These are phyloP conservation scores for Zaprionus obscuricornis DNA, from an alignment of 2,888 invertebrate genomes.

Conservation along the genomic window DNA sequence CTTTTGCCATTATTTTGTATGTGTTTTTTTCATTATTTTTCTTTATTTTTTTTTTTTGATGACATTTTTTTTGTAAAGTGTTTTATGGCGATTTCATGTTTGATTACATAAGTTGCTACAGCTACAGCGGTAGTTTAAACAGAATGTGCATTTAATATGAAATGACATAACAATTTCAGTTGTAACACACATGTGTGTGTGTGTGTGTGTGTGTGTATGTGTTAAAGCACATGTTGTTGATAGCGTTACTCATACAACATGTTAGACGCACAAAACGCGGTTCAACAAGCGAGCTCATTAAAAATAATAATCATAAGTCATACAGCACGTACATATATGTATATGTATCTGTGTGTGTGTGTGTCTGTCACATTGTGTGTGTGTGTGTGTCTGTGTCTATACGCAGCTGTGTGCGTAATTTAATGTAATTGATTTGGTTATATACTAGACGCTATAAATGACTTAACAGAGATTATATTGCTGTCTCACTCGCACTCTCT, in stretches of 20 bases:
- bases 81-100: slow-evolving; percentile 50
- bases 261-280: no score
- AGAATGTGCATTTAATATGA: slow-evolving; percentile 60
- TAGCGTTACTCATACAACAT: slow-evolving; percentile 45
- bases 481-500: no score
- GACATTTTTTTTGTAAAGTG: slow-evolving; percentile 35
- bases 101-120: slow-evolving; percentile 58
- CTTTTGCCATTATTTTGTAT: slow-evolving; percentile 42
- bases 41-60: slow-evolving; percentile 38
- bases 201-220: no score
- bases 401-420: slow-evolving; percentile 49
- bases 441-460: slow-evolving; percentile 19
- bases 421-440: slow-evolving; percentile 58
- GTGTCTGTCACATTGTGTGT: no score
- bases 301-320: slow-evolving; percentile 54
- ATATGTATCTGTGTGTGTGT: no score
- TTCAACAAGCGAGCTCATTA: slow-evolving; percentile 57
- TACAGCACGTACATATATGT: no score
- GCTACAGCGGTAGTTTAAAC: slow-evolving; percentile 46
- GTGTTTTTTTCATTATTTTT: no score
- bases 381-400: no score
- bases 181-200: no score
- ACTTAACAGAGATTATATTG: slow-evolving; percentile 21
- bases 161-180: slow-evolving; percentile 54
- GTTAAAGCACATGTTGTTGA: slow-evolving; percentile 55